phyloP scores from a whole-genome alignment of 2,797 vertebrate genomes.

The Apogon hyalosoma region DNA sequence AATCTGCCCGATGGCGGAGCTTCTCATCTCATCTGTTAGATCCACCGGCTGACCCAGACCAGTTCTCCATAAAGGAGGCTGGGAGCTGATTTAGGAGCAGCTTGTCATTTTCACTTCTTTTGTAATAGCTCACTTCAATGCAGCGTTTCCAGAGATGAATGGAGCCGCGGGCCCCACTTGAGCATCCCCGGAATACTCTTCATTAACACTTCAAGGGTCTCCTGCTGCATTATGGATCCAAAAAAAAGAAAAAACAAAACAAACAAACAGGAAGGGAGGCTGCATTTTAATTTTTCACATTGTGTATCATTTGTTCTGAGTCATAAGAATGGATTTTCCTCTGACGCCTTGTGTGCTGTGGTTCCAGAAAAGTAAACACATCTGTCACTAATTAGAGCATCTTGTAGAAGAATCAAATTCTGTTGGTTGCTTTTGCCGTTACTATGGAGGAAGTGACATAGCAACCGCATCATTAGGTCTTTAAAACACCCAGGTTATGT shows the following conservation, averaged over 20 bases:
- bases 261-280: constrained; percentile 15
- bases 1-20: constrained; percentile 28
- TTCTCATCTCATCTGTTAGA: background rate
- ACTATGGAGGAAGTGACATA: background rate
- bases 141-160: constrained; percentile 61
- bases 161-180: constrained; percentile 59
- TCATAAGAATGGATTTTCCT: too few relatives aligned
- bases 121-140: constrained; percentile 51
- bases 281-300: constrained; percentile 7
- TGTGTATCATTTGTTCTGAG: too few relatives aligned
- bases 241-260: background rate
- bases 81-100: background rate
- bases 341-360: too few relatives aligned
- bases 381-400: background rate
- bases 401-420: constrained; percentile 3
- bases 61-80: background rate
- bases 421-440: constrained; percentile 7
- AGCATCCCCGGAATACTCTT: constrained; percentile 70
- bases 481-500: too few relatives aligned
- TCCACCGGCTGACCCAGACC: constrained; percentile 3
- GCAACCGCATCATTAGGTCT: background rate
- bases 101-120: constrained; percentile 23
- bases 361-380: too few relatives aligned
- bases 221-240: constrained; percentile 77
- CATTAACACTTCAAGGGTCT: constrained; percentile 86